Base-by-base conservation (phyloP, 2,113 vertebrate genomes). In the Aspiorhynchus laticeps region DNA sequence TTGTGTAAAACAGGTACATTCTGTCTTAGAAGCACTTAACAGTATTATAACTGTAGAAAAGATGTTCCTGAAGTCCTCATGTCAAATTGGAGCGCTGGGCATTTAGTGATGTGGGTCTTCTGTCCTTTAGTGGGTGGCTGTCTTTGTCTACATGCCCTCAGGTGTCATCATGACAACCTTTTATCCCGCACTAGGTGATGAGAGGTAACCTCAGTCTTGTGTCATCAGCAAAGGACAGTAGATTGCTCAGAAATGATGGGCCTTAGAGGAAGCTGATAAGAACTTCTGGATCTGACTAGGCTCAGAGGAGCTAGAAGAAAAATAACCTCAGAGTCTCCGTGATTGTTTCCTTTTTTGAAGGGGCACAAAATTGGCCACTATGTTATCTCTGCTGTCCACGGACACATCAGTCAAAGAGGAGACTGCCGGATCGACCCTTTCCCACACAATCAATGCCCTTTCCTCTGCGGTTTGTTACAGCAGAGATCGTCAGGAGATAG, bases 371-470 rank as follows among this genome's bases (percentile, higher is more conserved):
- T 93, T 91, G 81, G 90, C 91, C 93, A 93, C 90, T 94, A 93
- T 95, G 93, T 94, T 95, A 95, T 96, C 93, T 94, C 89, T 82
- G 91, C 92, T 88, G 91, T 92, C 89, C 92, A 92, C 91, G 86
- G 84, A 88, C 83, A 85, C 93, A 95, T 96, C 95, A 94, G 93
- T 96, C 94, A 93, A 80, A 74, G 71, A 85, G 51, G 28, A 86
- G 91, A 91, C 91, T 88, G 89, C 89, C 89, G 87, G 91, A 95
- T 95, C 88, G 92, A 95, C 93, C 92, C 84, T 87, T 83, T 90
- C 91, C 88, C 83, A 84, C 85, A 86, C 88, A 93, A 95, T 95
- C 94, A 93, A 95, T 95, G 93, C 41, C 82, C 91, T 90, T 91
- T 89, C 88, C 84, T 88, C 87, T 90, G 92, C 85, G 92, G 91